phyloP scores from a whole-genome alignment of 2,113 vertebrate species.

The Felis catus region DNA sequence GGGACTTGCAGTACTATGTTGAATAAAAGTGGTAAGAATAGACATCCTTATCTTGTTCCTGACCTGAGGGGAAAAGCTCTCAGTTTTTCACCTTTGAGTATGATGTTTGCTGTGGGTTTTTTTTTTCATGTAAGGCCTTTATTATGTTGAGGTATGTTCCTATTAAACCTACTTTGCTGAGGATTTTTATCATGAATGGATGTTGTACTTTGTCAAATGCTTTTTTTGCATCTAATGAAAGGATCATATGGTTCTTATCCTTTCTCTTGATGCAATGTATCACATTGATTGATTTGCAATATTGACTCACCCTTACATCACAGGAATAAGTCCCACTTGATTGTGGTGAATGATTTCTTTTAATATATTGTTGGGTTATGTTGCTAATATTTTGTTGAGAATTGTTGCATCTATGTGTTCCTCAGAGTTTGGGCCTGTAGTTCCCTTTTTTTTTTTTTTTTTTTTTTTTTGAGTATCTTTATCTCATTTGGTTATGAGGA shows the following conservation, averaged over 20 bases:
- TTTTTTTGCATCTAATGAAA: neutral
- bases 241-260: neutral
- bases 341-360: neutral
- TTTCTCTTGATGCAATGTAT: neutral
- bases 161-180: neutral
- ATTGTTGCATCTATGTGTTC: neutral
- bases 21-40: neutral
- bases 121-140: neutral
- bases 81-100: neutral
- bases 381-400: neutral
- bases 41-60: neutral
- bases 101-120: neutral
- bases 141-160: neutral
- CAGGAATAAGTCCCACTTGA: neutral
- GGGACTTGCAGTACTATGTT: neutral
- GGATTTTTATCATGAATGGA: neutral
- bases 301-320: neutral
- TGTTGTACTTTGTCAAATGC: neutral
- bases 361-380: neutral
- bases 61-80: neutral
- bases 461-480: neutral
- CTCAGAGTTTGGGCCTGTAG: neutral
- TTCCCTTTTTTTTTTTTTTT: neutral
- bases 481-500: neutral
- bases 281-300: neutral